Evolutionary conservation across 2,113 vertebrate species (phyloP), one percentile per base, ranked within the genome.

Genomic region (Ciconia maguari): DNA sequence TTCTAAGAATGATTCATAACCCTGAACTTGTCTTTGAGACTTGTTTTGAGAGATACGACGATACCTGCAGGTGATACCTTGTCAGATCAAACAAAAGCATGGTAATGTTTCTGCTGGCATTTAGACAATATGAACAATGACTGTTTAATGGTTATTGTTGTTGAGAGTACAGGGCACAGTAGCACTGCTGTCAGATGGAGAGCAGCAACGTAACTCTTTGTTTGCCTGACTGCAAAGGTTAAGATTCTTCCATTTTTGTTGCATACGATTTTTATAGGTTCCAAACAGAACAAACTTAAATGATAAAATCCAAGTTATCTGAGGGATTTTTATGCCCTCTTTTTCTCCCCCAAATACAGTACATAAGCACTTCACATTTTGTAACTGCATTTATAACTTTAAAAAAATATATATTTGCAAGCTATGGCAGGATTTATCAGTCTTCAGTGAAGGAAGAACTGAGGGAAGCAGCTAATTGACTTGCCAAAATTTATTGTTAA

Each of bases 161-260:
- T 24, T 52, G 64, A 36, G 52, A 29, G 36, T 8, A 8, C 17
- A 15, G 42, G 30, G 41, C n/a, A 34, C 1, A 1, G 41, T 8
- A 78, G 32, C 36, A 27, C 36, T 51, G 48, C 86, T 82, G 18
- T 27, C 25, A 22, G 51, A 30, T 72, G 36, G 27, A 61, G 34
- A 68, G 21, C 11, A 65, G 5, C 15, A 55, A 11, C 0, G 1
- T 27, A 6, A 2, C 51, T 11, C 44, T 74, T 9, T 27, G 1
- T 8, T 10, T 30, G 29, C 1, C 51, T 79, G 21, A 20, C 65
- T 41, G 9, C 0, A 20, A 54, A 27, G 7, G 29, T 71, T 38
- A 7, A 62, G 11, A 5, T 49, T 24, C 9, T 60, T 51, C 29
- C 5, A 7, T 13, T 83, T 62, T 30, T 27, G 9, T 54, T 48